Evolutionary conservation across 2,888 invertebrate species (phyloP).

Genomic region (Odontocolon sp.): DNA sequence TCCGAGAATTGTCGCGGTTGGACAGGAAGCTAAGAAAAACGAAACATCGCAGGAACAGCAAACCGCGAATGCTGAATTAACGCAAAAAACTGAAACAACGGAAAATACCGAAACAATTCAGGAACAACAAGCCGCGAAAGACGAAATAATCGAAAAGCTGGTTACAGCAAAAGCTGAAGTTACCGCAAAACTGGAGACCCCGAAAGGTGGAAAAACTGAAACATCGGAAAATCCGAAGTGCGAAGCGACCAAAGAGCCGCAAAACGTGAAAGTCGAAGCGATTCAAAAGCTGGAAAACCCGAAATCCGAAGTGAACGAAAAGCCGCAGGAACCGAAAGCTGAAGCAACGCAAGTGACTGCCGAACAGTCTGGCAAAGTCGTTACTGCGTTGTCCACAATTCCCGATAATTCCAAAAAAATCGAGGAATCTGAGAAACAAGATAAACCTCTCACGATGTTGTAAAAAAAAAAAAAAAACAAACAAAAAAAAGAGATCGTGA

Average conservation of each 20-base stretch:
- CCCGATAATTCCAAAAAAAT: conserved; percentile 24
- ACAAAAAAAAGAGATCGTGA: not conserved
- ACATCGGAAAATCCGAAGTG: no score
- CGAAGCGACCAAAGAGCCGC: not conserved
- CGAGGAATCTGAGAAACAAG: conserved; percentile 36
- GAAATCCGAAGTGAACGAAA: not conserved
- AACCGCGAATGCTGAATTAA: not conserved
- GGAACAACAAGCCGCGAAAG: no score
- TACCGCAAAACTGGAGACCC: no score
- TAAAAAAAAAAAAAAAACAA: conserved; percentile 25
- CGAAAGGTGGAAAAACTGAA: not conserved
- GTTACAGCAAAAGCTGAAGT: no score
- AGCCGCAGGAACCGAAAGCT: conserved; percentile 1
- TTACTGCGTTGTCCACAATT: not conserved
- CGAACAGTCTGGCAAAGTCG: not conserved
- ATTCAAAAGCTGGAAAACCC: not conserved
- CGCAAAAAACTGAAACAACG: not conserved
- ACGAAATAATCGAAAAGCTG: no score
- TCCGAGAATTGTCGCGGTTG: conserved; percentile 21
- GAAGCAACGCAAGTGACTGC: conserved; percentile 9
- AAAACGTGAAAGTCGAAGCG: not conserved
- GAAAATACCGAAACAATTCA: no score
- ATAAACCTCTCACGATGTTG: conserved; percentile 46
- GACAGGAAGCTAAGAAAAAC: conserved; percentile 34
- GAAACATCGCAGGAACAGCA: not conserved